Conservation (phyloP, 2,797 vertebrate genomes). For the Poeciliopsis paucimaculata region DNA sequence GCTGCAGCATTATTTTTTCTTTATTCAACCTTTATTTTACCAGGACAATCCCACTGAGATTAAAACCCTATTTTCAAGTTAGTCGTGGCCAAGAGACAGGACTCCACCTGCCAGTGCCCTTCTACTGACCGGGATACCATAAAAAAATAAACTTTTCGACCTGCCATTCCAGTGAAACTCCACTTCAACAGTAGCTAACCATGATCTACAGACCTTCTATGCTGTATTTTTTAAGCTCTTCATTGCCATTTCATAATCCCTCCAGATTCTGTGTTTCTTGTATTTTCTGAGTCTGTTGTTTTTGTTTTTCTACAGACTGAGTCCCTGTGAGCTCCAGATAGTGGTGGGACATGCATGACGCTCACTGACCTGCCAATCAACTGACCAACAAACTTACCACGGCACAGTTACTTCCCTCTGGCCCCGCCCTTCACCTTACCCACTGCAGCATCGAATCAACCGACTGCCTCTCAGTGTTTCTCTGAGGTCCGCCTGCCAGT, state of each 20-base stretch:
- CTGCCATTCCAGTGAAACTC: constrained; percentile 25
- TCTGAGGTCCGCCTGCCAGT: constrained; percentile 76
- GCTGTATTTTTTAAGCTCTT: background rate
- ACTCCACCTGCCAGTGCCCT: too few relatives aligned
- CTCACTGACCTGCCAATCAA: constrained; percentile 67
- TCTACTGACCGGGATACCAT: constrained; percentile 4
- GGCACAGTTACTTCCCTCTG: constrained; percentile 85
- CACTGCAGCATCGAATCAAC: constrained; percentile 78
- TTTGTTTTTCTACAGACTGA: constrained; percentile 87
- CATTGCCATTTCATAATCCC: background rate
- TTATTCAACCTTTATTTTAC: too few relatives aligned
- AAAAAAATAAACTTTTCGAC: constrained; percentile 22
- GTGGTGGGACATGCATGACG: constrained; percentile 82
- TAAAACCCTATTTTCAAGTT: too few relatives aligned
- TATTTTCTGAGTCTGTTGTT: constrained; percentile 30
- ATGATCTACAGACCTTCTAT: constrained; percentile 28
- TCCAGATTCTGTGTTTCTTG: background rate
- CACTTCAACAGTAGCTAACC: constrained; percentile 8
- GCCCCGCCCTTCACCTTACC: constrained; percentile 80
- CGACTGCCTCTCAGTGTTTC: constrained; percentile 79
- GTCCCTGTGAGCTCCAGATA: constrained; percentile 81
- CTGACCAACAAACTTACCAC: constrained; percentile 76
- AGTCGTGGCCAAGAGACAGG: too few relatives aligned
- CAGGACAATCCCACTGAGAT: too few relatives aligned
- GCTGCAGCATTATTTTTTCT: constrained; percentile 11